Conservation (phyloP, 1,140 invertebrate species). For the Drosophila santomea region DNA sequence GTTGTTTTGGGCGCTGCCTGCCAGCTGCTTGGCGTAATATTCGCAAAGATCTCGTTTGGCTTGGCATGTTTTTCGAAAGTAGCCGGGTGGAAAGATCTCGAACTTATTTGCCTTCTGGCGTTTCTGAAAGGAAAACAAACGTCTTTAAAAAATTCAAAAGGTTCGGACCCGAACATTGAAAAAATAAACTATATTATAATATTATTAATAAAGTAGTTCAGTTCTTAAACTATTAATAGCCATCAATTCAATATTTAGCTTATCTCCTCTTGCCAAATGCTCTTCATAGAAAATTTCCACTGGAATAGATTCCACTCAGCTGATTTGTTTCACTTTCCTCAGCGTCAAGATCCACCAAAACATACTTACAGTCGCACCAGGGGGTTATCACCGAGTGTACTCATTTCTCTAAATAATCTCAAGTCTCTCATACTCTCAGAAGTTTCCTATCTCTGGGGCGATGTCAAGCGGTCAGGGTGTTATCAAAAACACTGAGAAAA, state of each 20-base stretch:
- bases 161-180: no score
- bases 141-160: no score
- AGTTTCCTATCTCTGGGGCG: slow-evolving; percentile 11
- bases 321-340: slow-evolving; percentile 4
- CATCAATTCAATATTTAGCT: no score
- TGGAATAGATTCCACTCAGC: slow-evolving; percentile 32
- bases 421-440: slow-evolving; percentile 9
- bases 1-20: slow-evolving; percentile 59
- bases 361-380: slow-evolving; percentile 9
- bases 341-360: slow-evolving; percentile 14
- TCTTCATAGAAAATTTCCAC: slow-evolving; percentile 22
- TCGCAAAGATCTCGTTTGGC: slow-evolving; percentile 57
- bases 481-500: slow-evolving; percentile 20
- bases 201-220: no score
- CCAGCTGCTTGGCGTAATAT: slow-evolving; percentile 59
- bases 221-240: no score
- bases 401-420: slow-evolving; percentile 5
- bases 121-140: slow-evolving; percentile 19
- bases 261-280: background rate
- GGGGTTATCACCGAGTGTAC: slow-evolving; percentile 61
- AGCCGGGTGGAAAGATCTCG: slow-evolving; percentile 59
- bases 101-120: slow-evolving; percentile 54
- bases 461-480: slow-evolving; percentile 45
- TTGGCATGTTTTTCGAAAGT: slow-evolving; percentile 47
- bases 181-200: no score